These are phyloP conservation scores for Thermophis baileyi DNA, from an alignment of 2,113 vertebrate genomes.

Conservation along the genomic window DNA sequence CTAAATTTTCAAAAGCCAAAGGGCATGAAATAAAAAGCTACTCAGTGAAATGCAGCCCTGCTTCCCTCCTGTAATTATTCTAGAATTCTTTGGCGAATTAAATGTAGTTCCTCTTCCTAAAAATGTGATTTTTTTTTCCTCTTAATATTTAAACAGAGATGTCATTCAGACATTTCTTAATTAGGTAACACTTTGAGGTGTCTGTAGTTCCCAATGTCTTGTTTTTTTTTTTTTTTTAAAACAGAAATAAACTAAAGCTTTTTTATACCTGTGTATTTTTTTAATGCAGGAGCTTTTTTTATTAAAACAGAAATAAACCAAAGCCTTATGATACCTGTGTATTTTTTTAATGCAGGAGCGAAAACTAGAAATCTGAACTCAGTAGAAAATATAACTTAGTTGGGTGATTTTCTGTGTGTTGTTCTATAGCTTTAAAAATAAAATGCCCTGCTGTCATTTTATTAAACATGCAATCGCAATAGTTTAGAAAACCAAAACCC, in stretches of 20 bases:
- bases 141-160: not conserved
- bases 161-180: not conserved
- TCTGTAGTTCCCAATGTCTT: not conserved
- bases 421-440: not conserved
- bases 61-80: not conserved
- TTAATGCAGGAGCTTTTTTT: no score
- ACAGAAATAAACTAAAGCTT: not conserved
- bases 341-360: not conserved
- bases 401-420: not conserved
- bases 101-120: not conserved
- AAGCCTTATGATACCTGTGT: not conserved
- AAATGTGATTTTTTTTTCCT: not conserved
- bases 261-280: not conserved
- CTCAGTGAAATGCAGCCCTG: conserved; percentile 1
- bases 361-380: not conserved
- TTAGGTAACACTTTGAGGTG: not conserved
- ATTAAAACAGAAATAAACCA: not conserved
- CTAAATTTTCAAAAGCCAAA: conserved; percentile 35
- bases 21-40: conserved; percentile 1
- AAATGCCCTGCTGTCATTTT: not conserved
- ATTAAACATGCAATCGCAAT: not conserved
- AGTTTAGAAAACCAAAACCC: not conserved
- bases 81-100: not conserved
- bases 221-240: not conserved
- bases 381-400: not conserved